Evolutionary conservation across 37 sponge, comb jelly and placozoan species (phyloP).

Genomic region (Halichondria panicea): DNA sequence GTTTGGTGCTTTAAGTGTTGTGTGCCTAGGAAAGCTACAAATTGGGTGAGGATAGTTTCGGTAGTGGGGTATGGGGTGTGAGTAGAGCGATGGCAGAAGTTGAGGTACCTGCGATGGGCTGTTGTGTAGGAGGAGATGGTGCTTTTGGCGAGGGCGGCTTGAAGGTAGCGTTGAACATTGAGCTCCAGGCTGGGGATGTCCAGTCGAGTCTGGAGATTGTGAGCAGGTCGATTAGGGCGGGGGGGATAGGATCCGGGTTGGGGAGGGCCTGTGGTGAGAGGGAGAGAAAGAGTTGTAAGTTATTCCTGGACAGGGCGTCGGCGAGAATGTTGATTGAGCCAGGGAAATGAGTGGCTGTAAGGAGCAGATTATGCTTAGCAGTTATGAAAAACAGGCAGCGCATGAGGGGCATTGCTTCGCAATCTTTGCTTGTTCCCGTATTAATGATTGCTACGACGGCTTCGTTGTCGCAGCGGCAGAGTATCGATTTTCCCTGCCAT

Average conservation of each 20-base stretch:
- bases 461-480: conserved; percentile 44
- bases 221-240: background rate
- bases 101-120: background rate
- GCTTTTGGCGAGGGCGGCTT: background rate
- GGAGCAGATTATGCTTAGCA: conserved; percentile 3
- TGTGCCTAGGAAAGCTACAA: background rate
- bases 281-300: background rate
- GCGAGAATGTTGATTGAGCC: conserved; percentile 30
- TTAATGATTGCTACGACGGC: conserved; percentile 46
- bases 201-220: background rate
- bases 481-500: conserved; percentile 17
- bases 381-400: conserved; percentile 34
- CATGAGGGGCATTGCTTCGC: conserved; percentile 25
- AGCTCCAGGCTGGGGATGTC: background rate
- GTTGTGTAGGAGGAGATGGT: background rate
- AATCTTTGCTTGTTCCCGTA: conserved; percentile 12
- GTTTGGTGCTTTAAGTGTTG: background rate
- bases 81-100: background rate
- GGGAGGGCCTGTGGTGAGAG: conserved; percentile 1
- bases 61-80: background rate
- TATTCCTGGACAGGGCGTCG: conserved; percentile 44
- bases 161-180: background rate
- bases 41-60: background rate
- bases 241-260: background rate
- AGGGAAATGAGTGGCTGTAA: conserved; percentile 35